Base-by-base conservation (phyloP, 2,113 vertebrate species). In the Odontophorus gujanensis region DNA sequence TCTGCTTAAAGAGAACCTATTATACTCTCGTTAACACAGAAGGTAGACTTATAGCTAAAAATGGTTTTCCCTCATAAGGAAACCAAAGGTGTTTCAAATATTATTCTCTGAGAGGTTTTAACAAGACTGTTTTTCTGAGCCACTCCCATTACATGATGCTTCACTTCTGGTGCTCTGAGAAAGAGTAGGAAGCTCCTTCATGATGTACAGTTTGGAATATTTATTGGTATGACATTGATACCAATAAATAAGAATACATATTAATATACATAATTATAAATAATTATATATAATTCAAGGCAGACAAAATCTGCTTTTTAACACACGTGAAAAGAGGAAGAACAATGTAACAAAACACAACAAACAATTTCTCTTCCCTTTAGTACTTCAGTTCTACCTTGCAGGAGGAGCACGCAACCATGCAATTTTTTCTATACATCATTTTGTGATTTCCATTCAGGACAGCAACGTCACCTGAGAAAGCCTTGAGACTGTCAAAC, bases 311-410 rank as follows among this genome's bases (percentile, higher is more conserved):
- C 8, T 28, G 19, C 4, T 45, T 77, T 50, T 61, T 17, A 55
- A 59, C 11, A 38, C 4, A 68, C 3, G 2, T 32, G 59, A 50
- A 40, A 71, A 71, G 62, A 22, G 6, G 28, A 48, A 61, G 3
- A 80, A 50, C 0, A 61, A 40, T 28, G 7, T n/a, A 80, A 63
- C 1, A 55, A 63, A 74, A 87, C 6, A 4, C 8, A 77, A 53
- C 13, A 36, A 85, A 58, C 0, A 50, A 22, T 2, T 17, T 3
- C 8, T 74, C 8, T 2, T 2, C 1, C 12, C 13, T 36, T 61
- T 61, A 43, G 9, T 26, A 48, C 9, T 83, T 81, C 13, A 59
- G 25, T 11, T 4, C 17, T 59, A 57, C 12, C 36, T 82, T 76
- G 24, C 18, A 74, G 45, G 45, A 76, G 87, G 82, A 73, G 2